These are phyloP conservation scores for Sphaeramia orbicularis DNA, from an alignment of 2,797 vertebrate species.

Conservation along the genomic window DNA sequence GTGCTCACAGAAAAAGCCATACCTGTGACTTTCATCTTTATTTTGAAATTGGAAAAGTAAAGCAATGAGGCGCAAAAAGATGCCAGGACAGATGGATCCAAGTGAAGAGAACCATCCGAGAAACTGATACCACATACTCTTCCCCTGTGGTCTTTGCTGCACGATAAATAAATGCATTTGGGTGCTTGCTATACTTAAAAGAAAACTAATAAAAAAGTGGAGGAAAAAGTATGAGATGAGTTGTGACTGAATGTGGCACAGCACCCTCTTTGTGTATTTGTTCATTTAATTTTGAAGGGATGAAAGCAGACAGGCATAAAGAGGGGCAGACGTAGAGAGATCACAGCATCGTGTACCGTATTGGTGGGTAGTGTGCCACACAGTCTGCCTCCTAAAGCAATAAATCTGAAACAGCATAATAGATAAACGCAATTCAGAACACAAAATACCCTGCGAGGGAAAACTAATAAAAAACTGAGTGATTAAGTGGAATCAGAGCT, in stretches of 20 bases:
- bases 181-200: conserved; percentile 59
- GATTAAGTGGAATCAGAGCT: conserved; percentile 87
- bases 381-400: conserved; percentile 85
- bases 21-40: conserved; percentile 71
- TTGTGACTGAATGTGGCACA: conserved; percentile 67
- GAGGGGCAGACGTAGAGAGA: conserved; percentile 83
- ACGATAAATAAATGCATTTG: conserved; percentile 66
- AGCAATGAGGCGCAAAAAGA: conserved; percentile 52
- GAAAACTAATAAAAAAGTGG: conserved; percentile 76
- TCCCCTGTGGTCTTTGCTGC: conserved; percentile 53
- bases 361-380: conserved; percentile 81
- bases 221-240: conserved; percentile 63
- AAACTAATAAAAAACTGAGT: conserved; percentile 85
- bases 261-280: conserved; percentile 73
- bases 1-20: conserved; percentile 63
- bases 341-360: conserved; percentile 78
- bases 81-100: conserved; percentile 77
- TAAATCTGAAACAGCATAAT: conserved; percentile 88
- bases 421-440: conserved; percentile 85
- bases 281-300: conserved; percentile 84
- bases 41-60: conserved; percentile 72
- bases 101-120: conserved; percentile 58
- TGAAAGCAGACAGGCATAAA: conserved; percentile 84
- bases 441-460: conserved; percentile 83
- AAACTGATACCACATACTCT: conserved; percentile 61